Conservation (phyloP, 2,113 vertebrate species). For the Onychostoma macrolepis region DNA sequence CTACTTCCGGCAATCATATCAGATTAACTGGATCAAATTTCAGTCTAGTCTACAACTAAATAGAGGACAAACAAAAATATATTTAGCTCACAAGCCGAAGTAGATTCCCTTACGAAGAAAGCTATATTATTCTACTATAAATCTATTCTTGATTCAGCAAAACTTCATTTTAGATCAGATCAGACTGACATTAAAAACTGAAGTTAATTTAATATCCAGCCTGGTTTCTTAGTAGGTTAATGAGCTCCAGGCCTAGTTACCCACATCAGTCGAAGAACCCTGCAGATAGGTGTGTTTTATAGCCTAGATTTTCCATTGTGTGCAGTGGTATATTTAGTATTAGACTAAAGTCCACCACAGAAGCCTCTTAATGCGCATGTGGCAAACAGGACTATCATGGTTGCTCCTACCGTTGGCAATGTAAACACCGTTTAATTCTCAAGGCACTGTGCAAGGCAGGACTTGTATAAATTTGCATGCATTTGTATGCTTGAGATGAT, state of each 20-base stretch:
- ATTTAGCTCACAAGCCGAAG: neutral
- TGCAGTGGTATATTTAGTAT: neutral
- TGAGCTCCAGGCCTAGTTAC: slow-evolving; percentile 6
- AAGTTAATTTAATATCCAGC: neutral
- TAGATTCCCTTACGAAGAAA: neutral
- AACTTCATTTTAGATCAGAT: neutral
- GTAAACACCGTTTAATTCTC: slow-evolving; percentile 4
- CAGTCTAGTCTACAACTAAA: neutral
- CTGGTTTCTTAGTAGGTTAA: slow-evolving; percentile 25
- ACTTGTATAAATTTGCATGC: slow-evolving; percentile 28
- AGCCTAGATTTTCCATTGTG: slow-evolving; percentile 7
- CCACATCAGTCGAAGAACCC: neutral
- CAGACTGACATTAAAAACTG: neutral
- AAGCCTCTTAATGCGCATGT: neutral
- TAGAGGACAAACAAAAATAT: slow-evolving; percentile 6
- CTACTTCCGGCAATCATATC: neutral
- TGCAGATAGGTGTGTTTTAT: slow-evolving; percentile 8
- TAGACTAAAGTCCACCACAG: slow-evolving; percentile 25
- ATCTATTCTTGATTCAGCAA: neutral
- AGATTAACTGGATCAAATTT: neutral
- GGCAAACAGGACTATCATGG: slow-evolving; percentile 5
- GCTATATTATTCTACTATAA: neutral
- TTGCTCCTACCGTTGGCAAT: slow-evolving; percentile 18
- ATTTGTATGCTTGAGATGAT: slow-evolving; percentile 19
- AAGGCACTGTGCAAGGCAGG: neutral